Conservation (phyloP, 1,140 invertebrate species). For the Eciton burchellii region DNA sequence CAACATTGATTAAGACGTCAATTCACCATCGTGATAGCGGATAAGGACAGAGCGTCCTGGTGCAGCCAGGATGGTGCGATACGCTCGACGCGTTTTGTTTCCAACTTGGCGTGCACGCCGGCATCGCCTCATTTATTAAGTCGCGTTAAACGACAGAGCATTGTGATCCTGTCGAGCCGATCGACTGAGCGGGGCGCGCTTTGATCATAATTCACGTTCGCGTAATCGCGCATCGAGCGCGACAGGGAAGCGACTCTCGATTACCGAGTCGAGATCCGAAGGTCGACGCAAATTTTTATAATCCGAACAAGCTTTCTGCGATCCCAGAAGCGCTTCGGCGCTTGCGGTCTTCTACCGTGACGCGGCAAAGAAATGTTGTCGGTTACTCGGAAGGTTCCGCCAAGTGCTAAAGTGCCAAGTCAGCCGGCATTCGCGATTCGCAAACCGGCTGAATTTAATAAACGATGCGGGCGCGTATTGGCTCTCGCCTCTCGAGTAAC, state of each 20-base stretch:
- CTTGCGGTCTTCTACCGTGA: not conserved
- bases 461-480: constrained; percentile 35
- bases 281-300: too few species aligned
- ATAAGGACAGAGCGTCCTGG: not conserved
- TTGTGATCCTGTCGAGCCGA: not conserved
- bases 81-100: not conserved
- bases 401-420: constrained; percentile 39
- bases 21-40: constrained; percentile 37
- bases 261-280: too few species aligned
- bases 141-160: not conserved
- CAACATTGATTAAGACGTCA: constrained; percentile 54
- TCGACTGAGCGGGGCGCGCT: not conserved
- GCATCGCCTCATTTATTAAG: not conserved
- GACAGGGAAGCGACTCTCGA: not conserved
- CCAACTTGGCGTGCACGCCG: too few species aligned
- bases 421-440: constrained; percentile 34
- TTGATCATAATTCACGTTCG: not conserved
- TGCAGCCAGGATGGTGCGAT: not conserved
- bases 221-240: not conserved
- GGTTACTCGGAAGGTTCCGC: not conserved
- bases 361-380: not conserved
- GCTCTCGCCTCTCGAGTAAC: constrained; percentile 41
- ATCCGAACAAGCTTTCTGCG: too few species aligned
- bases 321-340: not conserved
- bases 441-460: constrained; percentile 48